Base-by-base conservation (phyloP, 1,140 invertebrate genomes). In the Battus philenor region DNA sequence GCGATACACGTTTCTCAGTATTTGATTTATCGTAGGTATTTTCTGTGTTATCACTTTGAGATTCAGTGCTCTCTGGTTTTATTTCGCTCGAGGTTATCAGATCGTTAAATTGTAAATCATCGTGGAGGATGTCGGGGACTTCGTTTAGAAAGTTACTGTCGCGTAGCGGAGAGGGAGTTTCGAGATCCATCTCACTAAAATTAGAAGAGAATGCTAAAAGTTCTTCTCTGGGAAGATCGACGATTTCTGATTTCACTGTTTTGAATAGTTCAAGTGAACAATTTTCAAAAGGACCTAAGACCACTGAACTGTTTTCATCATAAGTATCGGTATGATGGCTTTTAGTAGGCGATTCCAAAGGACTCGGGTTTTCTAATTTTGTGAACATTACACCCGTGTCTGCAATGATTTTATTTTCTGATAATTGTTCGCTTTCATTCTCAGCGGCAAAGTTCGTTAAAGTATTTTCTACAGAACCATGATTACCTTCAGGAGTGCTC, bases 231-330 rank as follows among this genome's bases (percentile, higher is more conserved):
- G 73, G 72, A 24, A 82, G 47, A 30, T 84, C 75, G 9, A 71
- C 50, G 9, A 72, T 13, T 41, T 82, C 75, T 1, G 86, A 83
- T 62, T 89, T 89, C 0, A 87, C 50, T 2, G 84, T 84, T 63
- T 87, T 88, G 50, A 85, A 88, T 9, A 86, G 71, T 48, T 89
- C 88, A 10, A 89, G 50, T 1, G 86, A 79, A 47, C 83, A 87
- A 54, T 88, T 87, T 59, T 89, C 87, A 54, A 87, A 88, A 0
- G 88, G 86, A 1, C 88, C 88, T 10, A 90, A 57, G 20, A 89
- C 85, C 2, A 90, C 87, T 18, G 83, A 87, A 41, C 79, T 84
- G 39, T 85, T 82, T 56, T 86, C 74, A 20, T 83, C 75, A 22
- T 81, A 82, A 1, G 78, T 82, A 27, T 84, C 77, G 2, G 77